Conservation (phyloP, 2,113 vertebrate genomes). For the Speoplatyrhinus poulsoni region DNA sequence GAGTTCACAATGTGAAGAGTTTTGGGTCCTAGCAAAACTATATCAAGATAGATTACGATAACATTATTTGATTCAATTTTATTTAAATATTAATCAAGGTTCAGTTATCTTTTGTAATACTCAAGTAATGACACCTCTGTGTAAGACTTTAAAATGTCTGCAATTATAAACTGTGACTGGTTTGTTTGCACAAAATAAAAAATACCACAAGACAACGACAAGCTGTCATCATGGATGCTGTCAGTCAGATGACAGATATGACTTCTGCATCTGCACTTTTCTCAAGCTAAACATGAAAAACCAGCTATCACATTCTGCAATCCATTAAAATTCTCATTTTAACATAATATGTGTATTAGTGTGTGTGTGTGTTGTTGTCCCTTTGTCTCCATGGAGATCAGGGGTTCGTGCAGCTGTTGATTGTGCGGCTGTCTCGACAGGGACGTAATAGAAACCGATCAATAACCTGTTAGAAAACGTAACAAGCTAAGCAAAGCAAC, state of each 20-base stretch:
- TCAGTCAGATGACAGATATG: no score
- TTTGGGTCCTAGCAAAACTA: no score
- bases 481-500: constrained; percentile 54
- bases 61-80: no score
- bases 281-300: constrained; percentile 13
- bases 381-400: constrained; percentile 28
- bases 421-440: constrained; percentile 36
- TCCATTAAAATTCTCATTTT: background rate
- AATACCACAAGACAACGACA: constrained; percentile 14
- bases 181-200: constrained; percentile 42
- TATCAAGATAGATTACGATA: no score
- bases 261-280: background rate
- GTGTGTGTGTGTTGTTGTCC: constrained; percentile 20
- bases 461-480: constrained; percentile 70
- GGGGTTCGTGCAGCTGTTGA: constrained; percentile 20
- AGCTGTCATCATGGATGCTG: constrained; percentile 15
- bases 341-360: background rate
- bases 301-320: background rate
- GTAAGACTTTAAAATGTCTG: background rate
- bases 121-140: no score
- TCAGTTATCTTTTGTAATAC: no score
- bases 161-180: constrained; percentile 23
- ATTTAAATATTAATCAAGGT: no score
- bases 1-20: no score
- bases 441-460: constrained; percentile 57